phyloP scores from a whole-genome alignment of 2,797 vertebrate species.

The Podarcis siculus region DNA sequence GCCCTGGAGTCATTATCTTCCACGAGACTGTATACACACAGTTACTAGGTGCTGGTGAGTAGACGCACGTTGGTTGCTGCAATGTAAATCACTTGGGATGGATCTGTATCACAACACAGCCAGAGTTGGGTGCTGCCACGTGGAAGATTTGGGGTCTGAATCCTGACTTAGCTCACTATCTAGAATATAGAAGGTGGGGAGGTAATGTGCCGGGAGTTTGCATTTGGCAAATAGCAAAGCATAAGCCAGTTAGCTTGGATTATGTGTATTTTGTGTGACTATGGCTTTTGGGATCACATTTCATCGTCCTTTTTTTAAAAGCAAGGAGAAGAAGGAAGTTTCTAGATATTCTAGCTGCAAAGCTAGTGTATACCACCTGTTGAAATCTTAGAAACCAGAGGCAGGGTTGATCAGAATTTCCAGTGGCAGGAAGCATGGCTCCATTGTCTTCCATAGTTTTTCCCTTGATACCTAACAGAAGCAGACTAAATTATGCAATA shows the following conservation, averaged over 20 bases:
- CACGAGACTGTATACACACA: constrained; percentile 98
- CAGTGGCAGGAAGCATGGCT: too few relatives aligned
- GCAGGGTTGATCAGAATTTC: background rate
- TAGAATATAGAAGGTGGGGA: background rate
- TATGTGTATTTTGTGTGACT: background rate
- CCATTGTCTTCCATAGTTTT: background rate
- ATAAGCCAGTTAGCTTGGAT: background rate
- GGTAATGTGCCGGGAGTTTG: background rate
- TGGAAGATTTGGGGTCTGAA: background rate
- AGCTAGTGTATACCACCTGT: background rate
- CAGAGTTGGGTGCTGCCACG: background rate
- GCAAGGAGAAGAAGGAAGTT: background rate
- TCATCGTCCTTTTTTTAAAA: too few relatives aligned
- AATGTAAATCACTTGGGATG: background rate
- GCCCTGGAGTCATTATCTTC: constrained; percentile 97
- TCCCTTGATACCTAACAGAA: background rate
- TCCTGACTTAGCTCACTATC: constrained; percentile 18
- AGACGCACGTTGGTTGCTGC: constrained; percentile 2
- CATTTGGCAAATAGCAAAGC: background rate
- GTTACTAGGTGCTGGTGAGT: constrained; percentile 93
- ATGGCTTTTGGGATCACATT: background rate
- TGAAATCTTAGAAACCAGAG: background rate
- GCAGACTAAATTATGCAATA: background rate
- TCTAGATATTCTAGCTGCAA: background rate
- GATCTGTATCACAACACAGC: constrained; percentile 14